Evolutionary conservation across 2,113 vertebrate genomes (phyloP).

Genomic region (Paracanthobrama guichenoti): DNA sequence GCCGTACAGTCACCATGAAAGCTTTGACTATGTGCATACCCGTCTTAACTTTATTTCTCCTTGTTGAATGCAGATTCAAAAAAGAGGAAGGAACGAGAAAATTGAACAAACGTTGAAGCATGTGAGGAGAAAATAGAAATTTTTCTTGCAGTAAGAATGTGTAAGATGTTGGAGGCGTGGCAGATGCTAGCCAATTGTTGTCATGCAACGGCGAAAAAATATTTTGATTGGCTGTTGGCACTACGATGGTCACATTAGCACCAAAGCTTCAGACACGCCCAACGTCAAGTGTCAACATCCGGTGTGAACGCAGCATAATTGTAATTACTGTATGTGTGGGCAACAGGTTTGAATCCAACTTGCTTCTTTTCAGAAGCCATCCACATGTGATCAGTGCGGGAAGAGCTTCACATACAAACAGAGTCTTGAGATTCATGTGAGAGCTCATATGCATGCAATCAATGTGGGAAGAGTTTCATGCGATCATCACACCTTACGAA

Average conservation of each 20-base stretch:
- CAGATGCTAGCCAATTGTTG: too few relatives aligned
- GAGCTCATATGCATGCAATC: too few relatives aligned
- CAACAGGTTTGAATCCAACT: not conserved
- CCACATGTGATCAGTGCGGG: too few relatives aligned
- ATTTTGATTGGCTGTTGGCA: too few relatives aligned
- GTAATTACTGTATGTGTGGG: not conserved
- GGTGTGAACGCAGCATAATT: not conserved
- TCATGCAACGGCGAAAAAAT: too few relatives aligned
- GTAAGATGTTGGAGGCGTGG: not conserved
- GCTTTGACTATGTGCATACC: constrained; percentile 37
- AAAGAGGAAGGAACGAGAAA: not conserved
- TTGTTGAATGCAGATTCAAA: not conserved
- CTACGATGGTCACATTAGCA: too few relatives aligned
- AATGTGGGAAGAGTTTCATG: too few relatives aligned
- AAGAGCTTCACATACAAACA: too few relatives aligned
- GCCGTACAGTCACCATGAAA: not conserved
- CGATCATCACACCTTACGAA: too few relatives aligned
- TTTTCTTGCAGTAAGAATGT: not conserved
- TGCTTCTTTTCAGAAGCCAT: not conserved
- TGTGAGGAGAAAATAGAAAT: constrained; percentile 12
- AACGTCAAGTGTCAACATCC: too few relatives aligned
- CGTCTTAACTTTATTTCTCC: constrained; percentile 34
- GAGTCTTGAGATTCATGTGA: too few relatives aligned
- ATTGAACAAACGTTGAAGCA: constrained; percentile 31
- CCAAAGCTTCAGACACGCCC: too few relatives aligned